phyloP scores from a whole-genome alignment of 2,888 invertebrate species.

The Lacanobia oleracea region DNA sequence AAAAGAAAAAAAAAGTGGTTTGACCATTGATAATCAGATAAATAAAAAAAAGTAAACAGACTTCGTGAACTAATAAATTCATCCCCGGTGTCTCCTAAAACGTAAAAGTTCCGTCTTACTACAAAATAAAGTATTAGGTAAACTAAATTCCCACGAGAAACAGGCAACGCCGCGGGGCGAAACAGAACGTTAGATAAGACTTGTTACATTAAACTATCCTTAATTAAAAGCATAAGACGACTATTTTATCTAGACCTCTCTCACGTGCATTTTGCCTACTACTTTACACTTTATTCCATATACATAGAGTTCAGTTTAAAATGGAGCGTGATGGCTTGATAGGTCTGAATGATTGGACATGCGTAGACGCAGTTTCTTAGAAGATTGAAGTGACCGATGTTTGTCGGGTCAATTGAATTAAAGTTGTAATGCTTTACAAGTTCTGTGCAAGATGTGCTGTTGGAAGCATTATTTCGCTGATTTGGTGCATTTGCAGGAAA shows the following conservation, averaged over 20 bases:
- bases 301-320: not conserved
- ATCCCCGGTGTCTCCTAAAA: not conserved
- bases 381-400: constrained; percentile 63
- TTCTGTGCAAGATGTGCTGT: constrained; percentile 27
- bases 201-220: constrained; percentile 62
- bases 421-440: constrained; percentile 47
- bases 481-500: not conserved
- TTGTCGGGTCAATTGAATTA: constrained; percentile 63
- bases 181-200: constrained; percentile 56
- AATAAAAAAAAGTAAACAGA: too few relatives aligned
- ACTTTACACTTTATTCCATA: fast-evolving
- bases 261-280: constrained; percentile 15
- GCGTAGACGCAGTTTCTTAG: constrained; percentile 54
- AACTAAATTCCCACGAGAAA: constrained; percentile 59
- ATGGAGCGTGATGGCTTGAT: not conserved
- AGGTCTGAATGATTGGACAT: constrained; percentile 37
- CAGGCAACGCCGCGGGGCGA: constrained; percentile 49
- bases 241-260: constrained; percentile 37
- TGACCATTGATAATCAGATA: too few relatives aligned
- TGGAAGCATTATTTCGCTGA: not conserved
- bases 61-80: not conserved
- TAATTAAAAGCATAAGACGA: constrained; percentile 49
- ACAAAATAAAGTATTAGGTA: constrained; percentile 31
- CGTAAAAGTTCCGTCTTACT: not conserved
- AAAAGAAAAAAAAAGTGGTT: too few relatives aligned